Percentiles rank a stretch among this genome's conserved stretches.
Evolutionary conservation across 2,888 invertebrate species (phyloP).

Genomic region (Chaitophorus viminalis): DNA sequence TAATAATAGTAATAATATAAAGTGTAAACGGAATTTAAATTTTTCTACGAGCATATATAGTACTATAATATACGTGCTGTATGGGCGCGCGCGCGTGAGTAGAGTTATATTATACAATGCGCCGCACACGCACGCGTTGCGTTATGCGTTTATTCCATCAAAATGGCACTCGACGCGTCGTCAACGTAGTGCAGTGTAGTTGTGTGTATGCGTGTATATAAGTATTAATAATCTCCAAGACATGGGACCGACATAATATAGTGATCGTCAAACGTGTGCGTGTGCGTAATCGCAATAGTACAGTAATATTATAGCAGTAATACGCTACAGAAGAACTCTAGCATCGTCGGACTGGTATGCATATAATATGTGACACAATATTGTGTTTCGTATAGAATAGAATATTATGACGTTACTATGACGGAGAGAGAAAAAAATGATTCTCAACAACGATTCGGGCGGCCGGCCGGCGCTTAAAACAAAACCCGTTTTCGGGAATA

Average conservation of each 20-base stretch:
- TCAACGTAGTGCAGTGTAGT: not conserved
- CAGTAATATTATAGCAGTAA: too few species aligned
- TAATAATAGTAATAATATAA: too few species aligned
- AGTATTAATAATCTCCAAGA: slow-evolving; percentile 5
- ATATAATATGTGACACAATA: too few species aligned
- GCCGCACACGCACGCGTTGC: not conserved
- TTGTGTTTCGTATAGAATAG: too few species aligned
- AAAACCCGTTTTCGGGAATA: not conserved
- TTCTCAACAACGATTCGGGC: not conserved
- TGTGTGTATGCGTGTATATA: not conserved
- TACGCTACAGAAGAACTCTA: too few species aligned
- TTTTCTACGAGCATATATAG: slow-evolving; percentile 27
- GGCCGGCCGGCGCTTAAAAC: too few species aligned
- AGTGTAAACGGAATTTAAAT: slow-evolving; percentile 49
- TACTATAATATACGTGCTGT: not conserved
- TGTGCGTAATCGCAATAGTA: not conserved
- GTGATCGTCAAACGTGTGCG: slow-evolving; percentile 29
- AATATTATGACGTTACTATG: too few species aligned
- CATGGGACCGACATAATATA: not conserved
- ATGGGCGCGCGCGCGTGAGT: not conserved
- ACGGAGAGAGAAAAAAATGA: not conserved
- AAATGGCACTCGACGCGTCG: slow-evolving; percentile 43
- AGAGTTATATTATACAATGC: too few species aligned
- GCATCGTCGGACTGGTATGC: too few species aligned
- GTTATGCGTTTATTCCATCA: slow-evolving; percentile 30